Evolutionary conservation across 2,797 vertebrate genomes (phyloP).

Genomic region (Dicrostonyx torquatus): DNA sequence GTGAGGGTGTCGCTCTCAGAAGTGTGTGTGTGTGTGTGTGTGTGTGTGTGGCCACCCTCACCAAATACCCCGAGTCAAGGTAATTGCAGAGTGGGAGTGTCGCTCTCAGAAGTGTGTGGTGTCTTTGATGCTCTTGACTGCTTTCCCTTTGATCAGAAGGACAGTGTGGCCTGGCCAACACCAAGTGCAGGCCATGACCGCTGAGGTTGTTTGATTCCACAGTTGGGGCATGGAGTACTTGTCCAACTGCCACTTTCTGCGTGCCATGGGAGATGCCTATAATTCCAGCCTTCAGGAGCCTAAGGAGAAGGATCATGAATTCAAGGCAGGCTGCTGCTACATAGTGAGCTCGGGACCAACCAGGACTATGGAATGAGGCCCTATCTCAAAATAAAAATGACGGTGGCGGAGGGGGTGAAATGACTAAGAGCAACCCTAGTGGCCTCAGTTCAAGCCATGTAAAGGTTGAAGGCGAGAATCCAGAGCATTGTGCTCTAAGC

Average conservation of each 20-base stretch:
- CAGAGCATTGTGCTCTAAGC: neutral
- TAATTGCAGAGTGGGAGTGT: conserved; percentile 85
- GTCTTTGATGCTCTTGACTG: conserved; percentile 46
- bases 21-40: too few relatives aligned
- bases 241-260: neutral
- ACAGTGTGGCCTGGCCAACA: neutral
- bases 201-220: fast-evolving
- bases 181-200: neutral
- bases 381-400: neutral
- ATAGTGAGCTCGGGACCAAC: neutral
- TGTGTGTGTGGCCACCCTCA: conserved; percentile 98
- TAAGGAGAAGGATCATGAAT: neutral
- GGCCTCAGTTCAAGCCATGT: neutral
- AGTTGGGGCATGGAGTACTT: neutral
- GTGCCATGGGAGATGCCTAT: neutral
- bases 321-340: neutral
- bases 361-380: neutral
- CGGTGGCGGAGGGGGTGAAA: too few relatives aligned
- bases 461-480: neutral
- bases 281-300: neutral
- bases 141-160: conserved; percentile 38
- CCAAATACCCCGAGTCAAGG: conserved; percentile 98
- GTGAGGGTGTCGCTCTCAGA: too few relatives aligned
- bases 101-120: neutral
- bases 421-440: neutral